Conservation (phyloP, 2,113 vertebrate species). For the Coreoperca whiteheadi region DNA sequence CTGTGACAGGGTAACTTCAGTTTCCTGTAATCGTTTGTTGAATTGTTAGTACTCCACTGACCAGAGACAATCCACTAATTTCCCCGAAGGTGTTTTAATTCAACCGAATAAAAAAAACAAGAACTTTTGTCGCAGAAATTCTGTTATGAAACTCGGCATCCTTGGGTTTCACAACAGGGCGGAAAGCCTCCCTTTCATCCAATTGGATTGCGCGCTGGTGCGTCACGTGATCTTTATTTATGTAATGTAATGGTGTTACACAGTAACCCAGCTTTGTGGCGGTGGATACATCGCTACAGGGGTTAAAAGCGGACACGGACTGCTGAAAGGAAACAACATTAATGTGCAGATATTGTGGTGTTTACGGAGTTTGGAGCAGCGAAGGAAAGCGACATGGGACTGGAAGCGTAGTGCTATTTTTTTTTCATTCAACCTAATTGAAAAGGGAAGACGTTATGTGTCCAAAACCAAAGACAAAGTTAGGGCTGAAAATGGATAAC, state of each 20-base stretch:
- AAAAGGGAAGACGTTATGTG: conserved; percentile 46
- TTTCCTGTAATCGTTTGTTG: rapidly evolving
- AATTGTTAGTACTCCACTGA: not conserved
- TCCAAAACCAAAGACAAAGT: conserved; percentile 54
- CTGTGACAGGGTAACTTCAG: not conserved
- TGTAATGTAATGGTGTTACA: conserved; percentile 81
- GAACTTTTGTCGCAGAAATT: conserved; percentile 42
- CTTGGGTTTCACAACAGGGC: conserved; percentile 84
- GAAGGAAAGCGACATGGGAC: conserved; percentile 20
- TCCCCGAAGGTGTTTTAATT: not conserved
- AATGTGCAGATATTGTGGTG: not conserved
- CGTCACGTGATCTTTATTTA: conserved; percentile 86
- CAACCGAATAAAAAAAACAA: not conserved
- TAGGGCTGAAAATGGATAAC: conserved; percentile 26
- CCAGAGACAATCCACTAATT: not conserved
- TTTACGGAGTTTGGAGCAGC: conserved; percentile 38
- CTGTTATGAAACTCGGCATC: conserved; percentile 83
- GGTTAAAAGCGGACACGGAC: conserved; percentile 33
- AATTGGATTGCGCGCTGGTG: conserved; percentile 64
- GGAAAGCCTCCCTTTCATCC: conserved; percentile 62
- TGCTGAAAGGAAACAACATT: not conserved
- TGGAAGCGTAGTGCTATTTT: conserved; percentile 25
- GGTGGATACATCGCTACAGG: not conserved
- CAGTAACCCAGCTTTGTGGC: conserved; percentile 55
- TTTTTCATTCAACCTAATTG: conserved; percentile 23